Conservation (phyloP, 1,140 invertebrate species). For the Leptoteleia sp. region DNA sequence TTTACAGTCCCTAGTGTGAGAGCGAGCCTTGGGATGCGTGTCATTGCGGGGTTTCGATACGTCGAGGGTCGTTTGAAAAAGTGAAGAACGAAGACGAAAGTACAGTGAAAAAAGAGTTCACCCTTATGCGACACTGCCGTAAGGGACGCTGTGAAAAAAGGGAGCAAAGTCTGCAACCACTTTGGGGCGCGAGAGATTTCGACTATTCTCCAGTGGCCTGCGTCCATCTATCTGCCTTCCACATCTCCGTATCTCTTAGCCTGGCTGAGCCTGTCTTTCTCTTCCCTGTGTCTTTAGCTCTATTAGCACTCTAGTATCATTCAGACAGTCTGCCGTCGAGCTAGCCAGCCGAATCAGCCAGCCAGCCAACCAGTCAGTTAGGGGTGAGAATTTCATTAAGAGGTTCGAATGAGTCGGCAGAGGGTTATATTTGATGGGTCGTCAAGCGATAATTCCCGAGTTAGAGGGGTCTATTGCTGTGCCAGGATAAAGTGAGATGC, state of each 20-base stretch:
- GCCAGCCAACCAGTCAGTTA: constrained; percentile 78
- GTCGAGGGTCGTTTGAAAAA: constrained; percentile 69
- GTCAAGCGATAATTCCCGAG: constrained; percentile 82
- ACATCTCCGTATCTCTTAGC: constrained; percentile 33
- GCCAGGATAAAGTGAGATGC: constrained; percentile 59
- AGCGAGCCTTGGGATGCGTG: constrained; percentile 76
- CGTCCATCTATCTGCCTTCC: constrained; percentile 61
- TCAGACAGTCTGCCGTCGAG: constrained; percentile 73
- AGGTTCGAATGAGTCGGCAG: constrained; percentile 81
- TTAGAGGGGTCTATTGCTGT: constrained; percentile 71
- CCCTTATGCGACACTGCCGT: constrained; percentile 75
- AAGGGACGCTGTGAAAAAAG: constrained; percentile 81
- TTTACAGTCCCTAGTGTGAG: constrained; percentile 79
- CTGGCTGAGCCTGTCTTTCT: constrained; percentile 47
- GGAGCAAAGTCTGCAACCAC: constrained; percentile 79
- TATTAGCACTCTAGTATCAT: constrained; percentile 65
- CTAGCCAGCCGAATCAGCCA: constrained; percentile 68
- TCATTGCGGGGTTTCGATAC: constrained; percentile 74
- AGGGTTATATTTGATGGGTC: constrained; percentile 81
- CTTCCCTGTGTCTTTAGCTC: constrained; percentile 53
- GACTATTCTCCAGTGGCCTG: constrained; percentile 75
- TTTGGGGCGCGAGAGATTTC: constrained; percentile 81
- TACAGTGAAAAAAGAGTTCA: constrained; percentile 65
- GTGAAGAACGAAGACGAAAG: constrained; percentile 65
- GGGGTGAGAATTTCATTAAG: constrained; percentile 83